Percentiles rank a stretch among this genome's conserved stretches.
These are phyloP conservation scores for Astyanax mexicanus DNA, from an alignment of 2,797 vertebrate genomes.

Conservation along the genomic window DNA sequence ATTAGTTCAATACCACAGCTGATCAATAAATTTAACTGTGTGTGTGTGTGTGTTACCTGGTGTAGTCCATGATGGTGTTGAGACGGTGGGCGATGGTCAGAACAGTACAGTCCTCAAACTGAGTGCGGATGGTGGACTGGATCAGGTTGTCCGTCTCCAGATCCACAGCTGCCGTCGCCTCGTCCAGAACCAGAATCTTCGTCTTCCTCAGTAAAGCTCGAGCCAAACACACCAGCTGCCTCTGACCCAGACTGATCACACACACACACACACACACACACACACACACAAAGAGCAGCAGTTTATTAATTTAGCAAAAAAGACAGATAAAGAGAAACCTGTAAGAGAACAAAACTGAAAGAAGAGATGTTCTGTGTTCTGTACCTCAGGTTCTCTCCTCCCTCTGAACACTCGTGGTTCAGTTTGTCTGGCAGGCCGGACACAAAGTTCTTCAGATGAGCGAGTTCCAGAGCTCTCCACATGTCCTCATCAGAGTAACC, in stretches of 20 bases:
- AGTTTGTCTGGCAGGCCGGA: conserved; percentile 87
- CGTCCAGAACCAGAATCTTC: conserved; percentile 93
- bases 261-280: conserved; percentile 1
- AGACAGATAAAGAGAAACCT: too few relatives aligned
- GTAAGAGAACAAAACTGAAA: too few relatives aligned
- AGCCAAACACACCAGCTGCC: conserved; percentile 93
- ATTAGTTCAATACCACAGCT: too few relatives aligned
- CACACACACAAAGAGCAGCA: too few relatives aligned
- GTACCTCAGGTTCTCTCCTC: conserved; percentile 88
- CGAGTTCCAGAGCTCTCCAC: conserved; percentile 89
- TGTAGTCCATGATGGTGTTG: conserved; percentile 97
- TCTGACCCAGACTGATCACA: conserved; percentile 86
- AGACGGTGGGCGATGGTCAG: conserved; percentile 95
- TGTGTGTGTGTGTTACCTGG: conserved; percentile 74
- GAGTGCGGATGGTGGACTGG: conserved; percentile 91
- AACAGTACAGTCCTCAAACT: conserved; percentile 91
- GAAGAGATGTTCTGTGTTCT: not conserved
- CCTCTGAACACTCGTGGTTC: conserved; percentile 92
- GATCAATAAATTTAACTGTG: too few relatives aligned
- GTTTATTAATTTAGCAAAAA: too few relatives aligned
- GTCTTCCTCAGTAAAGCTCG: conserved; percentile 94
- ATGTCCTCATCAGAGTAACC: conserved; percentile 89
- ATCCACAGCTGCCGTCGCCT: conserved; percentile 96
- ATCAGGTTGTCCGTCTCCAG: conserved; percentile 94
- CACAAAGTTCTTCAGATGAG: conserved; percentile 92